Evolutionary conservation across 1,140 invertebrate species (phyloP), one percentile per base, ranked within the genome.

Genomic region (Philopotamus ludificatus): DNA sequence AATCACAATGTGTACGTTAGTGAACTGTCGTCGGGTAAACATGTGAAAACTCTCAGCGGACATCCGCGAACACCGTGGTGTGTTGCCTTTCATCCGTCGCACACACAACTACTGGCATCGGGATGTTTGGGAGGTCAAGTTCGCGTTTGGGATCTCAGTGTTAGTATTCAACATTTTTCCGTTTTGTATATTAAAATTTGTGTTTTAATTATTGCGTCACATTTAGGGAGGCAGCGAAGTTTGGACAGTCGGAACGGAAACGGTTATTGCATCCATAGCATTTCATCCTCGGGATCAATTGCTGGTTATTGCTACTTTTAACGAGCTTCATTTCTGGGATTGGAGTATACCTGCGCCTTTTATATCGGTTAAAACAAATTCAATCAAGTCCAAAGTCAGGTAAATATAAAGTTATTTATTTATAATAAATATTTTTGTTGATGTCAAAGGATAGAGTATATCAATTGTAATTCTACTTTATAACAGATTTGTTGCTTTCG

Each of bases 61-160:
- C 93, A 95, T 79, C 91, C 92, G 21, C 80, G 93, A n/a, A 94
- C 92, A 45, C 93, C 93, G 2, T 96, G 93, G 93, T 93, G 91
- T 75, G 86, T 94, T 47, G 90, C 91, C 49, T 95, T 95, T 78
- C 93, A 95, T 79, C 93, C 93, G 1, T 87, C 89, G 1, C 89
- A 87, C 44, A 88, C 89, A 76, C 86, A 93, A 70, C 87, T 95
- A 49, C 81, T 95, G 55, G 93, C 92, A 12, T 92, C 91, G 39
- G 93, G 94, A 0, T 96, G 94, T 77, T 81, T 95, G 0, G 92
- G 87, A 12, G 94, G 94, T 16, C 89, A 95, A 85, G 92, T 95
- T 39, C 81, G 92, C 70, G 91, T 95, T 20, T 95, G 93, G 93
- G 92, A 95, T 81, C 82, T 95, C 15, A 88, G 86, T 79, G 91